Conservation (phyloP, 2,113 vertebrate genomes). For the Myrmecobius fasciatus region DNA sequence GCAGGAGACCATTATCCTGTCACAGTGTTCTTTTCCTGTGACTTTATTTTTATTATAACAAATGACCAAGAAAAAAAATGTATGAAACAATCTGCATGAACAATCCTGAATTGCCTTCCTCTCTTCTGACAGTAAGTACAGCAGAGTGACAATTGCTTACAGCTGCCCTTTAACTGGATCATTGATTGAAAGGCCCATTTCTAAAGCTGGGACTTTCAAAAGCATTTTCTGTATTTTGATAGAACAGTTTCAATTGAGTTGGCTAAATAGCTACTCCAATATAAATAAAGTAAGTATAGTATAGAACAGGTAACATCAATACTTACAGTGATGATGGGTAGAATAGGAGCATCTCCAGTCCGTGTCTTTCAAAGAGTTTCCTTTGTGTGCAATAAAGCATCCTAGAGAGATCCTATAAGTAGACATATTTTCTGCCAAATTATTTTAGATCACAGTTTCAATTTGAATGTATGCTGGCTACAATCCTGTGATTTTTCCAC, state of each 20-base stretch:
- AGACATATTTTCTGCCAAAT: neutral
- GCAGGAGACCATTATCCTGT: conserved; percentile 79
- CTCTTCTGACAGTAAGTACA: conserved; percentile 50
- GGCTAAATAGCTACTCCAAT: conserved; percentile 59
- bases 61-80: conserved; percentile 77
- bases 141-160: conserved; percentile 72
- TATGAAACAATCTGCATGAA: conserved; percentile 69
- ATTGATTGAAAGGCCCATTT: conserved; percentile 39
- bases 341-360: neutral
- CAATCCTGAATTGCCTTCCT: conserved; percentile 53
- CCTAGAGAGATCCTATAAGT: neutral
- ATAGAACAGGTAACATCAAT: neutral
- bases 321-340: neutral
- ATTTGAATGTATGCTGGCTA: neutral
- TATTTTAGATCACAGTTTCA: neutral
- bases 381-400: neutral
- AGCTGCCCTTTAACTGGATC: conserved; percentile 63
- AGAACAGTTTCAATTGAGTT: conserved; percentile 57
- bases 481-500: neutral
- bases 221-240: conserved; percentile 69
- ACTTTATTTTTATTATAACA: conserved; percentile 82
- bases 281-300: conserved; percentile 63
- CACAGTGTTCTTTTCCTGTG: conserved; percentile 73
- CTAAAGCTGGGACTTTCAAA: conserved; percentile 64
- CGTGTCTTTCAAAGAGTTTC: conserved; percentile 13